Evolutionary conservation across 2,888 invertebrate species (phyloP).

Genomic region (Orthosia gracilis): DNA sequence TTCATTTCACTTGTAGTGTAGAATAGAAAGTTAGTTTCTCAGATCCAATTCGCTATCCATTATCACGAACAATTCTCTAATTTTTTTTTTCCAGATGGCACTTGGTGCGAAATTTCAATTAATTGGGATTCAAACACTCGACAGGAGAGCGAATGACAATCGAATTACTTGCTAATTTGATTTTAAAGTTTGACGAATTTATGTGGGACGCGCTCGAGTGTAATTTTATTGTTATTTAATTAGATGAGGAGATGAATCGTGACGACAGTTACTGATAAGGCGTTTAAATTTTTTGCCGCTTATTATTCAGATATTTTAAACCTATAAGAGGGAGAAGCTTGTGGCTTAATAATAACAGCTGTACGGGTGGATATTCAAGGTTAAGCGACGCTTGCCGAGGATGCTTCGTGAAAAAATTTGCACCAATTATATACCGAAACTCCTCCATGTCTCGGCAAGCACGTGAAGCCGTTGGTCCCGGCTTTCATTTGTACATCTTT

Average conservation of each 20-base stretch:
- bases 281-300: not conserved
- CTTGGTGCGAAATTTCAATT: slow-evolving; percentile 61
- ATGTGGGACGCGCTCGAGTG: slow-evolving; percentile 39
- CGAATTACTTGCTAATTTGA: slow-evolving; percentile 62
- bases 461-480: too few species aligned
- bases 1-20: slow-evolving; percentile 39
- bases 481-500: too few species aligned
- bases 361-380: too few species aligned
- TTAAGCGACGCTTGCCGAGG: too few species aligned
- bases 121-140: slow-evolving; percentile 63
- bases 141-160: slow-evolving; percentile 51
- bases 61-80: slow-evolving; percentile 22
- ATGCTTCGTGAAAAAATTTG: too few species aligned
- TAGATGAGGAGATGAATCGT: slow-evolving; percentile 1
- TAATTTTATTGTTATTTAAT: slow-evolving; percentile 26
- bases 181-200: slow-evolving; percentile 62
- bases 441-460: too few species aligned
- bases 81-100: slow-evolving; percentile 42
- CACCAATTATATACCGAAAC: too few species aligned
- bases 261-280: not conserved
- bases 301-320: not conserved
- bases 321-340: too few species aligned
- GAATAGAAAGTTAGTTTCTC: slow-evolving; percentile 19
- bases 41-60: slow-evolving; percentile 22
- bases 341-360: too few species aligned